Evolutionary conservation across 2,888 invertebrate genomes (phyloP), one percentile per base, ranked within the genome.

Genomic region (Nasonia oneida): DNA sequence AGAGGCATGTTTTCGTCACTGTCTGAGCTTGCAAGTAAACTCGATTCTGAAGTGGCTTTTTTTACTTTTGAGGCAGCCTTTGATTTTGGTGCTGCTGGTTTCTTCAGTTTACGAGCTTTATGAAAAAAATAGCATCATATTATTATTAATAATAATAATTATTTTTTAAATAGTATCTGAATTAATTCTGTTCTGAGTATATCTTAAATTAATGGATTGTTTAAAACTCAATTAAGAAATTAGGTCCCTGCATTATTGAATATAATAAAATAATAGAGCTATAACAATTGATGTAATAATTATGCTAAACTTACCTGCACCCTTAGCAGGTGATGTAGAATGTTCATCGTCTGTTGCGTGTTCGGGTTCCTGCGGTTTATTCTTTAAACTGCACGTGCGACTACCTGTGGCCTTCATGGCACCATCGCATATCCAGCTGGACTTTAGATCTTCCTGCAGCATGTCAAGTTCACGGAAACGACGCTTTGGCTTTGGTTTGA

Each of bases 361-460:
- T 14, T 85, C 75, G 18, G 42, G 82, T 18, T 81, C 81, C 76
- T 94, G 93, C 15, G 92, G 93, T 86, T 95, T 93, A 92, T 95
- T 95, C 50, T 95, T 94, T 82, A 95, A 90, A 76, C 95, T 94
- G 90, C 96, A 96, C 94, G 95, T 95, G 88, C 96, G 93, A 90
- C 95, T 95, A 15, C 96, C 96, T 2, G 95, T 95, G 18, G 95
- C 95, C 80, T 95, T 95, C 42, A 96, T 91, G 1, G 96, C 95
- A 50, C 95, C 96, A 88, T 96, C 95, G 88, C 95, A 94, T 81
- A 96, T 95, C 90, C 96, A 96, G 95, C 96, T 96, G 90, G 96
- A 96, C 89, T 95, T 95, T 70, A 96, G 95, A 88, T 96, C 96
- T 87, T 96, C 95, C 88, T 96, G 96, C 2, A 96, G 93, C 91